Evolutionary conservation across 2,888 invertebrate species (phyloP).

Genomic region (Metopia argyrocephala): DNA sequence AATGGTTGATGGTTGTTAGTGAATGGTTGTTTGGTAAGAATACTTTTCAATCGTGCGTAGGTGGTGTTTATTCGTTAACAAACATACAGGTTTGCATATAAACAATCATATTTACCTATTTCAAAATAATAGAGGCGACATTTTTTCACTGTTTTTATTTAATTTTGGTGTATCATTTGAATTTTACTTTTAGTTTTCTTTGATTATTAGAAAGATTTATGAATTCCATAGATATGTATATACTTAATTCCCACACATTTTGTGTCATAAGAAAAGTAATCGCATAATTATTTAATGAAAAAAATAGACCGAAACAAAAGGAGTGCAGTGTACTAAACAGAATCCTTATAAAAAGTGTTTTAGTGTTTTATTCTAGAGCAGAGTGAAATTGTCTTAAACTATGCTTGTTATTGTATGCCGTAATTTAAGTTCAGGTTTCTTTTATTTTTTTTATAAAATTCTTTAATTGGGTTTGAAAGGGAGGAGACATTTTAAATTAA

Average conservation of each 20-base stretch:
- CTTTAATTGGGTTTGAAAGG: too few relatives aligned
- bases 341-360: too few relatives aligned
- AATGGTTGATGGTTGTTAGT: conserved; percentile 19
- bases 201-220: not conserved
- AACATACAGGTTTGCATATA: not conserved
- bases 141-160: not conserved
- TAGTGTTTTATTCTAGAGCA: too few relatives aligned
- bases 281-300: not conserved
- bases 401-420: too few relatives aligned
- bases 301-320: too few relatives aligned
- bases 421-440: too few relatives aligned
- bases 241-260: not conserved
- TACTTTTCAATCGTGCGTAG: conserved; percentile 31
- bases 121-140: not conserved
- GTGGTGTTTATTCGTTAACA: conserved; percentile 23
- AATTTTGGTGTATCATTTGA: not conserved
- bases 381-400: too few relatives aligned
- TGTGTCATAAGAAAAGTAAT: not conserved
- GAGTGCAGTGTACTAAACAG: too few relatives aligned
- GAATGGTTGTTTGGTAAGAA: not conserved
- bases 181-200: not conserved
- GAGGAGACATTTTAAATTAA: too few relatives aligned
- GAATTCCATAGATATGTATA: not conserved
- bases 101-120: too few relatives aligned
- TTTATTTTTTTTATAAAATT: too few relatives aligned